These are phyloP conservation scores for Albula glossodonta DNA, from an alignment of 2,113 vertebrate species.

Conservation along the genomic window DNA sequence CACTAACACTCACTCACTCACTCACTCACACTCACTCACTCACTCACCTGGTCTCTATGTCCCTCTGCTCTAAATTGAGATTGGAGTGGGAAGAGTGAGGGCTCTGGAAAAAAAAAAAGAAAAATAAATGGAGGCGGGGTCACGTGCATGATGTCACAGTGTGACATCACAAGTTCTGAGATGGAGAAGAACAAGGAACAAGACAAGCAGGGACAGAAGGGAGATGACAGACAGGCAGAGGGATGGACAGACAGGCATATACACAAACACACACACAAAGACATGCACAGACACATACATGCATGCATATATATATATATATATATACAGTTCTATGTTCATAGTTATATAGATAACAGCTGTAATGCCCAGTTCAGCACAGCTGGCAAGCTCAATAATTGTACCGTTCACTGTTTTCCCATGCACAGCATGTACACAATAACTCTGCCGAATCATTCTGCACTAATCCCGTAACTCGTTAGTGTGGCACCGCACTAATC, in stretches of 20 bases:
- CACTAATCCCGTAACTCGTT: no score
- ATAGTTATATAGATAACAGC: no score
- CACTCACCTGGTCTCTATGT: slow-evolving; percentile 49
- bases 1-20: not conserved
- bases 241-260: no score
- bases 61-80: slow-evolving; percentile 55
- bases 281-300: not conserved
- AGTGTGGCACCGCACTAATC: no score
- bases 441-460: no score
- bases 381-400: no score
- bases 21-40: not conserved
- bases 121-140: slow-evolving; percentile 39
- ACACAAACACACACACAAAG: not conserved
- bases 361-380: no score
- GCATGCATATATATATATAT: no score
- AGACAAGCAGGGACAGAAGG: no score
- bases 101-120: slow-evolving; percentile 48
- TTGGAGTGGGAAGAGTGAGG: slow-evolving; percentile 63
- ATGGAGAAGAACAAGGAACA: not conserved
- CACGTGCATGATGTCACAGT: not conserved
- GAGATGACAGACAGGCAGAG: no score
- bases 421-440: no score
- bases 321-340: not conserved
- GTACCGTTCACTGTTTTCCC: no score
- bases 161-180: not conserved